Evolutionary conservation across 2,797 vertebrate species (phyloP).

Genomic region (Salmo trutta): DNA sequence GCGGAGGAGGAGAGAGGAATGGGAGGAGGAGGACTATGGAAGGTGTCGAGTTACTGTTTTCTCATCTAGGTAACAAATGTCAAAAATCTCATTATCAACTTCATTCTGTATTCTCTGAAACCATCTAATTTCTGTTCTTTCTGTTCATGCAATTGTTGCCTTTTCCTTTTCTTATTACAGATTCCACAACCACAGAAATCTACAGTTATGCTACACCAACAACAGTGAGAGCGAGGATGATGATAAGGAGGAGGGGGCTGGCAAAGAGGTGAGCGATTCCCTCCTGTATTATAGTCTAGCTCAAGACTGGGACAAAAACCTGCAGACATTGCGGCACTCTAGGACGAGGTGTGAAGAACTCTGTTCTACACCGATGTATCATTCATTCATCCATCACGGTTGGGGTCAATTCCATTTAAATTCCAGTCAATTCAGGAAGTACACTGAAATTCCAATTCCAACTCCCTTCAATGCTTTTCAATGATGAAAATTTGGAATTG

Average conservation of each 20-base stretch:
- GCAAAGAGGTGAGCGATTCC: conserved; percentile 50
- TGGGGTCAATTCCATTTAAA: too few species aligned
- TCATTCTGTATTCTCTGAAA: not conserved
- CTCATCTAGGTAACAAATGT: conserved; percentile 48
- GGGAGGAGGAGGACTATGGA: conserved; percentile 45
- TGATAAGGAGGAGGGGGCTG: conserved; percentile 46
- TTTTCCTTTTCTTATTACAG: conserved; percentile 39
- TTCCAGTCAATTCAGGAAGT: too few species aligned
- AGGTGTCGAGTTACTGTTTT: conserved; percentile 39
- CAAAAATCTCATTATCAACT: not conserved
- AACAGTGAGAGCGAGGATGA: conserved; percentile 78
- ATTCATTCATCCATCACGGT: too few species aligned
- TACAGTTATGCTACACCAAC: conserved; percentile 81
- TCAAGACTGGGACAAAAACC: not conserved
- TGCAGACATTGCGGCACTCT: not conserved
- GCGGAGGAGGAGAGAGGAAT: conserved; percentile 26
- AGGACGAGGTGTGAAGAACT: not conserved
- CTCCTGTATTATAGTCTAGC: not conserved
- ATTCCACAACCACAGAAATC: conserved; percentile 71
- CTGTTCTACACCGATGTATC: too few species aligned
- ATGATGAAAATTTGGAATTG: too few species aligned
- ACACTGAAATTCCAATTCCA: too few species aligned
- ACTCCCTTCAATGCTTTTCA: too few species aligned
- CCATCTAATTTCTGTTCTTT: not conserved
- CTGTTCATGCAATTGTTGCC: not conserved